Evolutionary conservation across 2,113 vertebrate genomes (phyloP).

Genomic region (Malaclemys terrapin): DNA sequence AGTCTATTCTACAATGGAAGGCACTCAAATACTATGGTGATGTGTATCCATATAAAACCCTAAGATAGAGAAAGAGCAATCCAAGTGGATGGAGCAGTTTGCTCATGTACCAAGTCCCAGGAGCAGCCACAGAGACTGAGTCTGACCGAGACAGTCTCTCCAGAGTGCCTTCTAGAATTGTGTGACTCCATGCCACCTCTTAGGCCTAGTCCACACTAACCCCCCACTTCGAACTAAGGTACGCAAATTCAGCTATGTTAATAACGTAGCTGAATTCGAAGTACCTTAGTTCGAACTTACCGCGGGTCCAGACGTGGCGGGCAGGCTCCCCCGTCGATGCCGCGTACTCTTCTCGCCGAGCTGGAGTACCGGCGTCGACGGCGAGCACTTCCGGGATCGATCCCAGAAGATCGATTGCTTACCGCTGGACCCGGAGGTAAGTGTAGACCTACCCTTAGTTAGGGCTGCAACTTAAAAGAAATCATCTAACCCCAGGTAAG

Average conservation of each 20-base stretch:
- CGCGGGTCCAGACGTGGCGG: no score
- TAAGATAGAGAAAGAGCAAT: not conserved
- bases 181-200: not conserved
- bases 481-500: not conserved
- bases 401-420: no score
- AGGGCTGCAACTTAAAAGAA: not conserved
- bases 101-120: not conserved
- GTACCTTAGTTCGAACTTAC: no score
- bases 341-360: no score
- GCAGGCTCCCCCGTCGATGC: no score
- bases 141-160: not conserved
- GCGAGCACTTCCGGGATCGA: no score
- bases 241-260: no score
- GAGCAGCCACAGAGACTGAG: not conserved
- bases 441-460: not conserved
- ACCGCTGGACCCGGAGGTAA: no score
- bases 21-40: not conserved
- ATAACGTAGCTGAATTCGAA: no score
- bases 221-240: no score
- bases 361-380: no score
- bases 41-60: not conserved
- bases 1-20: not conserved
- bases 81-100: not conserved
- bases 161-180: not conserved
- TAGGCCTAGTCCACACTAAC: no score